These are phyloP conservation scores for Peromyscus eremicus DNA, from an alignment of 2,797 vertebrate genomes.

Conservation along the genomic window DNA sequence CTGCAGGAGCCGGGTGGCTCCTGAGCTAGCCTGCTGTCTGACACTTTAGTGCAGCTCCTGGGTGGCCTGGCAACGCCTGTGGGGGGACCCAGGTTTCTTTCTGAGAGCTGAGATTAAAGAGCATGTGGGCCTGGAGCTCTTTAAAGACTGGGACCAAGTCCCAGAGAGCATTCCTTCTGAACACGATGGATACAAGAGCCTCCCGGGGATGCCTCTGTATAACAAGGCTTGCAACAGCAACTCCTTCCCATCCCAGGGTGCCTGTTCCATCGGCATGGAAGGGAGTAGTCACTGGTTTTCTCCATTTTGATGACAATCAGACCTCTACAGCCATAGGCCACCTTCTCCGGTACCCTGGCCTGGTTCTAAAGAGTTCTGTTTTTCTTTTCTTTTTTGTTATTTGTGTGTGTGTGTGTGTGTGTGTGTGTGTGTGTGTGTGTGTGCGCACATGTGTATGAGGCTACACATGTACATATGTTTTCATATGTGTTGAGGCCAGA, in stretches of 20 bases:
- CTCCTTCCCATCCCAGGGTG: not conserved
- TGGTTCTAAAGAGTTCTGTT: not conserved
- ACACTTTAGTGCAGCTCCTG: not conserved
- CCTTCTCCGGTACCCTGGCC: not conserved
- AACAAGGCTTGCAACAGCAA: not conserved
- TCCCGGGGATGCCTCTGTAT: not conserved
- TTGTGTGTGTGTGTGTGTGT: not conserved
- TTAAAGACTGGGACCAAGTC: not conserved
- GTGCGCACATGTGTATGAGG: not conserved
- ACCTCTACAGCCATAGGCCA: not conserved
- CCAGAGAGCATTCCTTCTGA: slow-evolving; percentile 18
- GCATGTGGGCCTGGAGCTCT: not conserved
- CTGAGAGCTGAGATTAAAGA: slow-evolving; percentile 35
- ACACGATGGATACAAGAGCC: not conserved
- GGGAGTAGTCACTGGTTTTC: not conserved
- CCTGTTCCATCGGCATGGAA: not conserved
- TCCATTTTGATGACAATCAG: not conserved
- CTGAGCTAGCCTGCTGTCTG: not conserved
- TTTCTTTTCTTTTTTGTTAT: not conserved
- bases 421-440: too few species aligned
- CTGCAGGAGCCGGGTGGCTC: not conserved
- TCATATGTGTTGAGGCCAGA: not conserved
- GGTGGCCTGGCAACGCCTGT: slow-evolving; percentile 9
- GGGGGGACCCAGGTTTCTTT: slow-evolving; percentile 3
- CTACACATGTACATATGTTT: not conserved